Percentiles rank a stretch among this genome's conserved stretches.
Evolutionary conservation across 2,797 vertebrate genomes (phyloP).

Genomic region (Falco rusticolus): DNA sequence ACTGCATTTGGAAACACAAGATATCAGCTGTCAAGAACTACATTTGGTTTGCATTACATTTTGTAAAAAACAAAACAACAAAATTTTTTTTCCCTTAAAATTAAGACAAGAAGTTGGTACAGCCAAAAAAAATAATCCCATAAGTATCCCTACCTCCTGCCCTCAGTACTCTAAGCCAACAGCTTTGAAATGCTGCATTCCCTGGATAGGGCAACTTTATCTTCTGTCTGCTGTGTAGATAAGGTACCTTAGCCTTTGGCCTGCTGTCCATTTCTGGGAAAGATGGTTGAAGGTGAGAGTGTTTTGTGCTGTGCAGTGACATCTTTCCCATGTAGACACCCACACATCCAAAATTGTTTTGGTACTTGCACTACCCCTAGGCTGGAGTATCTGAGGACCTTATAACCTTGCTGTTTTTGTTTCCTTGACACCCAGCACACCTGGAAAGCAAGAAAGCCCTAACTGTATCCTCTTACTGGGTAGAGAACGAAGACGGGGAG

Average conservation of each 20-base stretch:
- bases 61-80: not conserved
- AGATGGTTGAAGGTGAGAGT: not conserved
- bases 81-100: not conserved
- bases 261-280: not conserved
- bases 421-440: not conserved
- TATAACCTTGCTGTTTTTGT: not conserved
- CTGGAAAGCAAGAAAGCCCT: not conserved
- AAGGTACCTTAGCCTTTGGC: not conserved
- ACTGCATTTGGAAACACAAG: not conserved
- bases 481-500: not conserved
- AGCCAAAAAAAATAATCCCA: not conserved
- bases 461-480: not conserved
- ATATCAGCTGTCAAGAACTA: not conserved
- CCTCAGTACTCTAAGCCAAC: not conserved
- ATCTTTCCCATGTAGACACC: not conserved
- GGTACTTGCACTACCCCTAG: not conserved
- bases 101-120: not conserved
- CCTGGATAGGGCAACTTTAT: not conserved
- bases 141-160: not conserved
- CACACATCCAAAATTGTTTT: not conserved
- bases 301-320: not conserved
- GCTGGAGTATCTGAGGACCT: not conserved
- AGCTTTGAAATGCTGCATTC: not conserved
- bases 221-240: not conserved
- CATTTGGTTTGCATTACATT: not conserved